Conservation (phyloP, 2,113 vertebrate genomes). For the Oenanthe oenanthe region DNA sequence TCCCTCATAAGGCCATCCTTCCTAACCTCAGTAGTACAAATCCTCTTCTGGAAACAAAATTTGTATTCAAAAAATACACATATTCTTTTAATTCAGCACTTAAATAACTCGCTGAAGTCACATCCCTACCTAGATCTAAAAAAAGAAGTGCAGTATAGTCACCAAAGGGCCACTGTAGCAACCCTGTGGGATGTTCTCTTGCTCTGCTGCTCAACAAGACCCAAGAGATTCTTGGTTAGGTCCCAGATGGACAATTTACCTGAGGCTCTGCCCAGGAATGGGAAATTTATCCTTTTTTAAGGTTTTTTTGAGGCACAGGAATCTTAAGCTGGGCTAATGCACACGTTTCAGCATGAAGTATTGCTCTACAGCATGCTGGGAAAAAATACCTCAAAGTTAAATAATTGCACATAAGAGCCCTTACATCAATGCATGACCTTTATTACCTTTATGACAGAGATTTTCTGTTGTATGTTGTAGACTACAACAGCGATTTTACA, state of each 20-base stretch:
- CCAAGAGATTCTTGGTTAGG: background rate
- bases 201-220: background rate
- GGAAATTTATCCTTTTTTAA: background rate
- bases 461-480: background rate
- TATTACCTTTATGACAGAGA: background rate
- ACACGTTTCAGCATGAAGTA: rapidly evolving
- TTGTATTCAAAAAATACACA: background rate
- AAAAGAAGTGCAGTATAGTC: background rate
- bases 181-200: background rate
- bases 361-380: background rate
- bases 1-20: background rate
- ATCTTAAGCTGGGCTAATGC: background rate
- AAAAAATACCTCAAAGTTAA: background rate
- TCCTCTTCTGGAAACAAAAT: background rate
- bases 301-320: rapidly evolving
- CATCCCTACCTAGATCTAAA: background rate
- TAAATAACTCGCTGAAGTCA: background rate
- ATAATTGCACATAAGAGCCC: background rate
- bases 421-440: background rate
- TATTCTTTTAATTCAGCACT: background rate
- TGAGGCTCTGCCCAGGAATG: background rate
- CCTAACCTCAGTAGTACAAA: background rate
- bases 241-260: background rate
- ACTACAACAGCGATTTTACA: background rate
- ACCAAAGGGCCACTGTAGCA: background rate